Conservation (phyloP, 2,797 vertebrate species). For the Brachyalestes nurse region DNA sequence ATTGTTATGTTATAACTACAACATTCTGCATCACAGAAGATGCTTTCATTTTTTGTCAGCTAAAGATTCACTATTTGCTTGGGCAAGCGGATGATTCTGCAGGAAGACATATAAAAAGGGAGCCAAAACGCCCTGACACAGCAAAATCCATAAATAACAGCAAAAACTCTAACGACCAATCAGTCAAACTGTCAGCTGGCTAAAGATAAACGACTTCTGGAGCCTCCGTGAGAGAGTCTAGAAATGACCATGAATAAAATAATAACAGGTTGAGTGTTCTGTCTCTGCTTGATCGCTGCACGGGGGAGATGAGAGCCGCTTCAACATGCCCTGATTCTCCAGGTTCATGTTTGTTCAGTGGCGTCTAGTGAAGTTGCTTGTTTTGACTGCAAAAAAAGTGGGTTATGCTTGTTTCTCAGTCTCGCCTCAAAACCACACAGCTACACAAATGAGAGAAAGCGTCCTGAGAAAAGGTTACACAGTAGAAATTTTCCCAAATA, state of each 20-base stretch:
- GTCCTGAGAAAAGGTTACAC: neutral
- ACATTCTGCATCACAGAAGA: conserved; percentile 1
- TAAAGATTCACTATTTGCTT: conserved; percentile 57
- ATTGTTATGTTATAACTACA: conserved; percentile 20
- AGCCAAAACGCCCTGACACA: conserved; percentile 26
- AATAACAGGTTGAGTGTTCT: conserved; percentile 42
- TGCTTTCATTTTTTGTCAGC: conserved; percentile 38
- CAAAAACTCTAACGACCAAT: conserved; percentile 54
- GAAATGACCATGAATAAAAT: conserved; percentile 68
- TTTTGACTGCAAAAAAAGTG: conserved; percentile 41
- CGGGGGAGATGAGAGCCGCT: conserved; percentile 44
- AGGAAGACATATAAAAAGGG: conserved; percentile 25
- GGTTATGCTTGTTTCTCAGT: conserved; percentile 44
- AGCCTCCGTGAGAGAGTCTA: conserved; percentile 40
- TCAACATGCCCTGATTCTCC: conserved; percentile 39
- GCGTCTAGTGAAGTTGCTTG: conserved; percentile 30
- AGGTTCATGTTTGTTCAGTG: conserved; percentile 47
- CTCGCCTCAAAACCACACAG: conserved; percentile 44
- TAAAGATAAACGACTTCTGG: conserved; percentile 54
- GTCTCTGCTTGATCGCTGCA: conserved; percentile 33
- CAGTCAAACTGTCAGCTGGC: conserved; percentile 54
- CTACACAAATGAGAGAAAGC: conserved; percentile 52
- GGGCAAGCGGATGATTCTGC: conserved; percentile 24
- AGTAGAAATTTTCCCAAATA: neutral
- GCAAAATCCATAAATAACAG: conserved; percentile 66